phyloP scores from a whole-genome alignment of 1,140 invertebrate species.

The Matsumurasca onukii region DNA sequence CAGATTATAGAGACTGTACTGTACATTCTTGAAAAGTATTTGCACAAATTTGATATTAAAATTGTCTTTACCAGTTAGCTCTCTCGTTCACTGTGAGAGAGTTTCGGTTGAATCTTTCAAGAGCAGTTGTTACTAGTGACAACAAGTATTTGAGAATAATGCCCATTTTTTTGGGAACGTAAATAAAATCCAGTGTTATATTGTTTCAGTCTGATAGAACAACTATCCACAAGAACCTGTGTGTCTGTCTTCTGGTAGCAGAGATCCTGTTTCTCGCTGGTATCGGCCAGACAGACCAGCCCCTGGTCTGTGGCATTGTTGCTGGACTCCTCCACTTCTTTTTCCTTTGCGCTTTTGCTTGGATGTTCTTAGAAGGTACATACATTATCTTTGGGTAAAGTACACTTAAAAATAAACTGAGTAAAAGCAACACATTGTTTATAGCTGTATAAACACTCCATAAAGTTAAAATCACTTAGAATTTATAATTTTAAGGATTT shows the following conservation, averaged over 20 bases:
- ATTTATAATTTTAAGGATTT: too few species aligned
- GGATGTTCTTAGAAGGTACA: constrained; percentile 96
- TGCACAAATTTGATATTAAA: too few species aligned
- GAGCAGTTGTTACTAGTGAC: too few species aligned
- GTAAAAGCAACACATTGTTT: neutral
- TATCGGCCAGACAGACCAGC: constrained; percentile 83
- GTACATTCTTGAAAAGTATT: too few species aligned
- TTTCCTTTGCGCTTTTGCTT: constrained; percentile 92
- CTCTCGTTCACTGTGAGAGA: too few species aligned
- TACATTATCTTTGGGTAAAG: neutral
- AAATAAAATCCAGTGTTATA: too few species aligned
- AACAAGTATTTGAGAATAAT: too few species aligned
- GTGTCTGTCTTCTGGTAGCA: constrained; percentile 85
- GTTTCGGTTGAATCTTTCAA: too few species aligned
- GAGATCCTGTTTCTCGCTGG: constrained; percentile 92
- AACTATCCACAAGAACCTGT: constrained; percentile 94
- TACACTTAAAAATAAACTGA: constrained; percentile 1
- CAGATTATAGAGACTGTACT: too few species aligned
- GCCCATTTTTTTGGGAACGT: too few species aligned
- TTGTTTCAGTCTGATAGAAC: constrained; percentile 82
- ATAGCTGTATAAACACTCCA: neutral
- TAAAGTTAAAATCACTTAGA: too few species aligned
- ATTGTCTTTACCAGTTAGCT: too few species aligned
- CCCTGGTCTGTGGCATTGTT: constrained; percentile 84
- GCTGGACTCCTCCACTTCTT: constrained; percentile 93